A percentile compares a stretch with the other conserved stretches of the same genome.
Conservation (phyloP, 2,797 vertebrate genomes). For the Ciconia nigra region DNA sequence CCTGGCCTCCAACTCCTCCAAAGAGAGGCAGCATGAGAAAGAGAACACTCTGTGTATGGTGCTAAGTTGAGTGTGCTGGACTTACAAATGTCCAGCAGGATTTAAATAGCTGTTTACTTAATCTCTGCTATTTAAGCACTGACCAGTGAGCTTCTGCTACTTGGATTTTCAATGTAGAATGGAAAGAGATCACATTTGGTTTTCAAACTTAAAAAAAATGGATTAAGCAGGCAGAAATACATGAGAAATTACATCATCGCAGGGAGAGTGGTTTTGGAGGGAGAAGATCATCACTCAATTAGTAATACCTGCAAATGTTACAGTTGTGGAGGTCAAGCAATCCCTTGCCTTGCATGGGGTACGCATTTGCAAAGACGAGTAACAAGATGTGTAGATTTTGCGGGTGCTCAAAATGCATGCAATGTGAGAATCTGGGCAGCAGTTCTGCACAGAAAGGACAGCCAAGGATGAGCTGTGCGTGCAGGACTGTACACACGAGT, state of each 20-base stretch:
- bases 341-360: not conserved
- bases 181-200: not conserved
- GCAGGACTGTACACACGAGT: not conserved
- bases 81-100: not conserved
- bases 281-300: not conserved
- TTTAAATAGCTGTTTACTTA: not conserved
- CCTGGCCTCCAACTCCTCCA: not conserved
- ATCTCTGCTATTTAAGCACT: not conserved
- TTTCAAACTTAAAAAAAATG: not conserved
- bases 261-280: not conserved
- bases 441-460: not conserved
- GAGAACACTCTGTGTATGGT: not conserved
- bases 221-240: not conserved
- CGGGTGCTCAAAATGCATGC: not conserved
- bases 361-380: not conserved
- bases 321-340: not conserved
- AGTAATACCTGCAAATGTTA: not conserved
- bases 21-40: not conserved
- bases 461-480: fast-evolving
- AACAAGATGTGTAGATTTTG: not conserved
- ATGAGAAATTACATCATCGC: not conserved
- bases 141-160: not conserved
- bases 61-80: not conserved
- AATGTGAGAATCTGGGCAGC: not conserved
- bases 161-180: not conserved